Evolutionary conservation across 1,140 invertebrate genomes (phyloP).

Genomic region (Bombus terrestris): DNA sequence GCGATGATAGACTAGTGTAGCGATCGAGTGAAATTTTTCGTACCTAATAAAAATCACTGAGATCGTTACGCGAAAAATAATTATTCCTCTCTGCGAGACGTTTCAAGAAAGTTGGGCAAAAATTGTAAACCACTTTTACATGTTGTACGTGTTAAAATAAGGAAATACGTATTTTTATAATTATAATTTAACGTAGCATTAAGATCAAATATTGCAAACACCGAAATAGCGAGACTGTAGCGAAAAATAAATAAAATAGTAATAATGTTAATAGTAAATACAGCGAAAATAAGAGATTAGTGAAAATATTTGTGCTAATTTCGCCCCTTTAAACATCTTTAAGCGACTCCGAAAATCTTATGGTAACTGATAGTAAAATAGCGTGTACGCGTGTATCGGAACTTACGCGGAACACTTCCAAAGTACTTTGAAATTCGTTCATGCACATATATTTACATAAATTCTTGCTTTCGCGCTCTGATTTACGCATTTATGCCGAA

Average conservation of each 20-base stretch:
- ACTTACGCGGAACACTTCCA: no score
- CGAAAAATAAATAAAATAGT: not conserved
- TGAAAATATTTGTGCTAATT: not conserved
- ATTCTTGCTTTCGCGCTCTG: not conserved
- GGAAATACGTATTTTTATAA: not conserved
- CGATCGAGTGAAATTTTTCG: not conserved
- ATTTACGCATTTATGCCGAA: not conserved
- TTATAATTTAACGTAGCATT: not conserved
- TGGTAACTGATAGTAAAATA: no score
- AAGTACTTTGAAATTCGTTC: not conserved
- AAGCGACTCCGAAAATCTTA: no score
- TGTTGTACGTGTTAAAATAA: not conserved
- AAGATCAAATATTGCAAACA: not conserved
- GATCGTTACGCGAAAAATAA: constrained; percentile 4
- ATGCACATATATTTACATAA: not conserved
- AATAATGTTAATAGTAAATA: not conserved
- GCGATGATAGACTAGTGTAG: not conserved
- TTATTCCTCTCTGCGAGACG: not conserved
- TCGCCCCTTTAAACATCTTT: not conserved
- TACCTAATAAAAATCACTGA: not conserved
- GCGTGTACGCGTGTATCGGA: no score
- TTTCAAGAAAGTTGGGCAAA: not conserved
- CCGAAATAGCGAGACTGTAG: no score
- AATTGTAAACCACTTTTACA: not conserved
- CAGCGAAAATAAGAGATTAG: not conserved